A percentile compares a stretch with the other conserved stretches of the same genome.
phyloP scores from a whole-genome alignment of 2,113 vertebrate genomes.

The Lutjanus erythropterus region DNA sequence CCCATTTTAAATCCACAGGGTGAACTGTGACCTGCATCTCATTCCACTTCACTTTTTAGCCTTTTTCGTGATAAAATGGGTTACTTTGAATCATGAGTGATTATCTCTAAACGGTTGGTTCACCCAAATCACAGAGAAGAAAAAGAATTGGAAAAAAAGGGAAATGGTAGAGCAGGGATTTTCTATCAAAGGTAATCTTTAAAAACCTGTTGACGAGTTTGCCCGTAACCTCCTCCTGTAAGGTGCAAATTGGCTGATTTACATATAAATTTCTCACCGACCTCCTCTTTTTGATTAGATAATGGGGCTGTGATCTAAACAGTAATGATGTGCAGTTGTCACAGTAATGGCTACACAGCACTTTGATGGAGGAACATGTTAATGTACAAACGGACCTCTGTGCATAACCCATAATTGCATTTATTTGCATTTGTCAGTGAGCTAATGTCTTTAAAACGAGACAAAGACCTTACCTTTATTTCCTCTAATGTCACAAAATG shows the following conservation, averaged over 20 bases:
- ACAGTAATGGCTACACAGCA: background rate
- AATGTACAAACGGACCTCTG: background rate
- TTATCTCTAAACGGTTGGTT: background rate
- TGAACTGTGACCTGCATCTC: background rate
- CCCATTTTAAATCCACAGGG: background rate
- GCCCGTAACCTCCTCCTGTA: conserved; percentile 20
- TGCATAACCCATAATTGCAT: background rate
- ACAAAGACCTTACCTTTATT: background rate
- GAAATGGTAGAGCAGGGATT: background rate
- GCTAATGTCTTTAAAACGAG: background rate
- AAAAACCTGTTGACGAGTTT: conserved; percentile 16
- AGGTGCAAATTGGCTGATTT: conserved; percentile 47
- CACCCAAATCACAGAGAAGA: background rate
- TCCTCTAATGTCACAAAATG: background rate
- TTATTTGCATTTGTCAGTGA: background rate
- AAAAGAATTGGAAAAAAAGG: background rate
- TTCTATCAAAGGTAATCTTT: conserved; percentile 36
- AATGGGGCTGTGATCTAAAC: background rate
- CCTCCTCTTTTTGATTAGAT: conserved; percentile 10
- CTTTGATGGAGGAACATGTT: background rate
- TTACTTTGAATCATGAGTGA: background rate
- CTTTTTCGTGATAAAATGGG: background rate
- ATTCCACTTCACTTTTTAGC: background rate
- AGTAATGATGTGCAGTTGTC: background rate
- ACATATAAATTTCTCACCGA: conserved; percentile 25